phyloP scores from a whole-genome alignment of 2,888 invertebrate species.

The Drosophila mayaguana region DNA sequence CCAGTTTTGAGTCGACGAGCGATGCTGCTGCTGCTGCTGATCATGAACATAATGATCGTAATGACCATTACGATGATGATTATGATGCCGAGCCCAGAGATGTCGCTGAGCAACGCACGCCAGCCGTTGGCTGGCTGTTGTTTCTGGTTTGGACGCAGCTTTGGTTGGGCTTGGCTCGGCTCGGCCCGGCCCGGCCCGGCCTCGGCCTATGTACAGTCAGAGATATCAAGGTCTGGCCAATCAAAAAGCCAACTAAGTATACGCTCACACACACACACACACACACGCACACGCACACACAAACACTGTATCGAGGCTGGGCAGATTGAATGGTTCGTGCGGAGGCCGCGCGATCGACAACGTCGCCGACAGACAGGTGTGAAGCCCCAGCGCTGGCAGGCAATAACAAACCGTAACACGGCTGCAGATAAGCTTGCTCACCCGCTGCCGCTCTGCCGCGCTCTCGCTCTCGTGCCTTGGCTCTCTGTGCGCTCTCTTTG shows the following conservation, averaged over 20 bases:
- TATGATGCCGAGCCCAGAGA: slow-evolving; percentile 60
- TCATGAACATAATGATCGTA: slow-evolving; percentile 26
- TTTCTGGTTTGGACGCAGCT: slow-evolving; percentile 44
- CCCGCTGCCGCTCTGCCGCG: neutral
- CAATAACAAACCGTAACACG: slow-evolving; percentile 67
- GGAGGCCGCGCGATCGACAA: slow-evolving; percentile 36
- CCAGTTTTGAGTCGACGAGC: slow-evolving; percentile 31
- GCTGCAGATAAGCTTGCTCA: slow-evolving; percentile 62
- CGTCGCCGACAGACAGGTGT: slow-evolving; percentile 62
- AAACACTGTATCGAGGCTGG: slow-evolving; percentile 34
- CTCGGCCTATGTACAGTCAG: slow-evolving; percentile 53
- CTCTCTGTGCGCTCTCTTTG: neutral
- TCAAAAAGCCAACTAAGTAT: slow-evolving; percentile 70
- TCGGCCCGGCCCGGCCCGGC: slow-evolving; percentile 35
- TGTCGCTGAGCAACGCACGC: slow-evolving; percentile 12
- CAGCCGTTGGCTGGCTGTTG: slow-evolving; percentile 23
- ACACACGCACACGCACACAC: slow-evolving; percentile 21
- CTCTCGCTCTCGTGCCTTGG: slow-evolving; percentile 9
- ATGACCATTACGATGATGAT: slow-evolving; percentile 27
- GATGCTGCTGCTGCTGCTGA: slow-evolving; percentile 11
- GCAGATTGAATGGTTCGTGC: slow-evolving; percentile 31
- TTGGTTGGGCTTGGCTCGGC: slow-evolving; percentile 57
- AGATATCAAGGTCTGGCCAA: slow-evolving; percentile 77
- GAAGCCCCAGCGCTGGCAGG: slow-evolving; percentile 56
- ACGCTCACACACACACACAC: slow-evolving; percentile 30